Percentiles rank a stretch among this genome's conserved stretches.
Conservation (phyloP, 2,113 vertebrate species). For the Labeo catla region DNA sequence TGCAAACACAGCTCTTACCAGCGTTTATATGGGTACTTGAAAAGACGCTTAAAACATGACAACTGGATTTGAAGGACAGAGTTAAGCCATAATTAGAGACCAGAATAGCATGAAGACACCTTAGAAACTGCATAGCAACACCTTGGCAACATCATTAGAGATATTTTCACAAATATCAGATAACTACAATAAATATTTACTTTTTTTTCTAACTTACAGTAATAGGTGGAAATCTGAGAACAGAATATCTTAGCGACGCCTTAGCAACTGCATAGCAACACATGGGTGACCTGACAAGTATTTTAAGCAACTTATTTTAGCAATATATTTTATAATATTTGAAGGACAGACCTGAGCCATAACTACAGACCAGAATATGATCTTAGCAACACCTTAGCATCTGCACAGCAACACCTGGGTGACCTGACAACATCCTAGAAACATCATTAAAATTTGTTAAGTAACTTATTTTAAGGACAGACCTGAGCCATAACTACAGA, state of each 20-base stretch:
- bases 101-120: background rate
- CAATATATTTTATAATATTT: background rate
- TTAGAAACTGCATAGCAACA: background rate
- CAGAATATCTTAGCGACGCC: too few relatives aligned
- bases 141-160: background rate
- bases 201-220: background rate
- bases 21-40: background rate
- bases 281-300: too few relatives aligned
- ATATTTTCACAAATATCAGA: background rate
- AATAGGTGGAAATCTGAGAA: background rate
- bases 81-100: background rate
- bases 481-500: background rate
- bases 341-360: background rate
- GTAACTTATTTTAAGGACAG: too few relatives aligned
- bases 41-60: background rate
- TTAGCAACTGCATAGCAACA: background rate
- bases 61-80: background rate
- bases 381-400: background rate
- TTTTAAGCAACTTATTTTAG: too few relatives aligned
- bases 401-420: background rate
- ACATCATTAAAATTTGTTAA: background rate
- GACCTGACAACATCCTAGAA: background rate
- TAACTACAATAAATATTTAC: background rate
- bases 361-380: background rate
- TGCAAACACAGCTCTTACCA: background rate